phyloP scores from a whole-genome alignment of 2,888 invertebrate species.

The Ichneumoninae sp. region DNA sequence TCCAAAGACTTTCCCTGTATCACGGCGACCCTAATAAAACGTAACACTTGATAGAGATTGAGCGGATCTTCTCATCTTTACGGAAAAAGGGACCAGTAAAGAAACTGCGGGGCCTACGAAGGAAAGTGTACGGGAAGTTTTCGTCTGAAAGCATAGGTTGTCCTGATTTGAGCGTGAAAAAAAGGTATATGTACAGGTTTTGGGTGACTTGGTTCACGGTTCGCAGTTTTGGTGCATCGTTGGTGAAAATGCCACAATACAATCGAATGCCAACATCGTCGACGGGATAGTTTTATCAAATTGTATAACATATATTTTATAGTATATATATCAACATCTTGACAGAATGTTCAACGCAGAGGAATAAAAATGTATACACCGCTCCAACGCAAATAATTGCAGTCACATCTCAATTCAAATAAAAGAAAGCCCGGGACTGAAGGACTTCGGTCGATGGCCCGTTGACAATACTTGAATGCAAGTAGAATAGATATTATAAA shows the following conservation, averaged over 20 bases:
- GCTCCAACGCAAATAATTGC: not conserved
- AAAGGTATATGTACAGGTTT: not conserved
- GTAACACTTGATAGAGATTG: conserved; percentile 19
- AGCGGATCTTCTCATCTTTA: conserved; percentile 5
- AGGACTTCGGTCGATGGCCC: too few species aligned
- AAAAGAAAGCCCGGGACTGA: too few species aligned
- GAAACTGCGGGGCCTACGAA: not conserved
- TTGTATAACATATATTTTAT: not conserved
- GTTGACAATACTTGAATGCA: too few species aligned
- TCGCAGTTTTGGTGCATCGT: not conserved
- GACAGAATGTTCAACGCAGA: too few species aligned
- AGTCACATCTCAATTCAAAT: too few species aligned
- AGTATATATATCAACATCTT: not conserved
- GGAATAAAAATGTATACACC: not conserved
- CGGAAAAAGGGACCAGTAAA: conserved; percentile 2
- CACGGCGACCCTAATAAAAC: conserved; percentile 13
- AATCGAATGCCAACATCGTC: not conserved
- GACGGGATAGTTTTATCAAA: not conserved
- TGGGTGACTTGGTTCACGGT: not conserved
- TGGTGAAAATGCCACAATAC: not conserved
- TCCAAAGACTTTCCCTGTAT: not conserved
- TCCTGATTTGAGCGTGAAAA: not conserved
- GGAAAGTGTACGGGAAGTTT: not conserved
- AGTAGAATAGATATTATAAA: too few species aligned
- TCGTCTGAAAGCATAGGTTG: not conserved